Conservation (phyloP, 2,797 vertebrate species). For the Poeciliopsis infans region DNA sequence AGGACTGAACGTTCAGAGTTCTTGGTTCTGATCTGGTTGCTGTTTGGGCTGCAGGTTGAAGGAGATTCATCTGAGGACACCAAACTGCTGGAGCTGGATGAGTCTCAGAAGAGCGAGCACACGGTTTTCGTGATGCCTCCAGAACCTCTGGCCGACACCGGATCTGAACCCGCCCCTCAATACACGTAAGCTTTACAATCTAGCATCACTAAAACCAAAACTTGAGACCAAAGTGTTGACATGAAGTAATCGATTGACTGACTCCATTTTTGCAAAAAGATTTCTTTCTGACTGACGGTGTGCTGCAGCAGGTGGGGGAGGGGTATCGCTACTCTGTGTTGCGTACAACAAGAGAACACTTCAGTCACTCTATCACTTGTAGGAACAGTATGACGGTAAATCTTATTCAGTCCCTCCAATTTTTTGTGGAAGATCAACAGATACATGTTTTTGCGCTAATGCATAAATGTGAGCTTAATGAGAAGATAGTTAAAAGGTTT, state of each 20-base stretch:
- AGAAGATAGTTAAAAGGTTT: no score
- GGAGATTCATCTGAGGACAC: conserved; percentile 89
- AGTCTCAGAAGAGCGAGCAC: conserved; percentile 97
- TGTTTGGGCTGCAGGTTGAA: conserved; percentile 83
- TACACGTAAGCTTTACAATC: conserved; percentile 81
- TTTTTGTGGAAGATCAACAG: no score
- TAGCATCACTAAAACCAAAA: not conserved
- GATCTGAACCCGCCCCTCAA: conserved; percentile 75
- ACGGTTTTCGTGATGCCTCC: conserved; percentile 96
- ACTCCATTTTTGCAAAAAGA: no score
- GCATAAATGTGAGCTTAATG: no score
- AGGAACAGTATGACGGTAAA: no score
- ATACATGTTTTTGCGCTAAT: no score
- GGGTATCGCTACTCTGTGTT: not conserved
- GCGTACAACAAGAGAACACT: not conserved
- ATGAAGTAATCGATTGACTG: not conserved
- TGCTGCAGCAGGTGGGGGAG: not conserved
- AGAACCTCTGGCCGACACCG: conserved; percentile 85
- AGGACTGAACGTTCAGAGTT: not conserved
- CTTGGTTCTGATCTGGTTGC: conserved; percentile 10
- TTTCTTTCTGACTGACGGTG: not conserved
- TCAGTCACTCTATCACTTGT: not conserved
- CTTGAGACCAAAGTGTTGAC: not conserved
- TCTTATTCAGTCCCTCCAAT: no score
- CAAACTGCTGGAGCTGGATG: conserved; percentile 92